Evolutionary conservation across 2,113 vertebrate genomes (phyloP), one percentile per base, ranked within the genome.

Genomic region (Tautogolabrus adspersus): DNA sequence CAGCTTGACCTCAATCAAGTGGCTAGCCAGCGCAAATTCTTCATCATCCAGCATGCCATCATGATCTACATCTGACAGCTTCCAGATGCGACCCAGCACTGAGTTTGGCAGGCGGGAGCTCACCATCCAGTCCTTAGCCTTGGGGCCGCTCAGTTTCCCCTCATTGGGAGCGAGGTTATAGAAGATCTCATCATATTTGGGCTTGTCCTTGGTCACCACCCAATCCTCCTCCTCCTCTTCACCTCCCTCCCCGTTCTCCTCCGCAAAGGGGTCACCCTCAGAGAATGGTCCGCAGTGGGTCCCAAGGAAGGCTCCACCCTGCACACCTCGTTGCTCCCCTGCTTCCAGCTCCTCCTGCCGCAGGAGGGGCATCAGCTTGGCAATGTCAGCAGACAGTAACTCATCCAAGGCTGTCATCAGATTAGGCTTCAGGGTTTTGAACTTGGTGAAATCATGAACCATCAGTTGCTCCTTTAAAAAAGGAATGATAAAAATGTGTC

Each of bases 101-200:
- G 97, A 97, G 92, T 97, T 98, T 91, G 97, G 97, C 74, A 98
- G 92, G 73, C 96, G 95, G 76, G 97, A 97, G 77, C 95, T 96
- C 84, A 96, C 95, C 97, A 98, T 98, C 97, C 96, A 97, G 91
- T 93, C 95, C 88, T 95, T 97, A 46, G 96, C 97, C 89, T 97
- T 97, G 82, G 88, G 94, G 78, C 97, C 96, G 0, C 95, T 97
- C 82, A 98, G 94, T 84, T 98, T 98, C 21, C 97, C 97, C 21
- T 97, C 96, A 0, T 93, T 93, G 0, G 97, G 97, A 0, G 96
- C 94, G 15, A 98, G 92, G 87, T 96, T 97, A 77, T 97, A 98
- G 94, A 98, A 98, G 92, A 98, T 97, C 79, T 98, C 97, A 6
- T 98, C 97, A 0, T 98, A 98, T 40, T 98, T 98, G 87, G 96